Evolutionary conservation across 2,797 vertebrate species (phyloP).

Genomic region (Borostomias antarcticus): DNA sequence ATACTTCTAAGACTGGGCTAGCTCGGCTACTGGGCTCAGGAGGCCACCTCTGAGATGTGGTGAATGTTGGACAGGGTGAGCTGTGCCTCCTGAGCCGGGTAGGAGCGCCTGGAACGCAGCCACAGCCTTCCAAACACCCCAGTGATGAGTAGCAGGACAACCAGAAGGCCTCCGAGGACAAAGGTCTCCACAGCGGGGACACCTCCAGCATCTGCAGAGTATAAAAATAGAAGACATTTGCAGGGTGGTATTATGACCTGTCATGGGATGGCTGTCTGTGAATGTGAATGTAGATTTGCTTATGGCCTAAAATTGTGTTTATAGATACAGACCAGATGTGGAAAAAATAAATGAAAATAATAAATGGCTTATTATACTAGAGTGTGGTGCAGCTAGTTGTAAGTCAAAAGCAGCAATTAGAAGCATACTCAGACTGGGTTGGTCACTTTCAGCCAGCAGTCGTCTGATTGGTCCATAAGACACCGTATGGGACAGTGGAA

Average conservation of each 20-base stretch:
- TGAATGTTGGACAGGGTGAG: slow-evolving; percentile 81
- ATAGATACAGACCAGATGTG: too few relatives aligned
- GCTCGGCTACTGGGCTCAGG: slow-evolving; percentile 52
- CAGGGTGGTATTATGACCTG: neutral
- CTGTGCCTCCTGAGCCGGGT: slow-evolving; percentile 74
- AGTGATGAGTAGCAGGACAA: slow-evolving; percentile 72
- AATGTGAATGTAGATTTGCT: too few relatives aligned
- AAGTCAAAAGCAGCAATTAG: neutral
- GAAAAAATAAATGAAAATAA: too few relatives aligned
- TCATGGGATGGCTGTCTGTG: neutral
- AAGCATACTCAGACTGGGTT: slow-evolving; percentile 62
- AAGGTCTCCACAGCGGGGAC: slow-evolving; percentile 73
- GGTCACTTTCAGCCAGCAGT: slow-evolving; percentile 52
- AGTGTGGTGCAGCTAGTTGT: too few relatives aligned
- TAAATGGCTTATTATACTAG: too few relatives aligned
- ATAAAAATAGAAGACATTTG: neutral
- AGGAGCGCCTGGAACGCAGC: slow-evolving; percentile 75
- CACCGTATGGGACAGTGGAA: slow-evolving; percentile 66
- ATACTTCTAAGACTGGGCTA: neutral
- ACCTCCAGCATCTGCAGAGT: slow-evolving; percentile 55
- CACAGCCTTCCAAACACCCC: slow-evolving; percentile 77
- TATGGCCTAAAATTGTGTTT: too few relatives aligned
- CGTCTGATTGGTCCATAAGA: slow-evolving; percentile 76
- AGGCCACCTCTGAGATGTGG: slow-evolving; percentile 79
- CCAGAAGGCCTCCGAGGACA: slow-evolving; percentile 71